These are phyloP conservation scores for Oasisia sp. DNA, from an alignment of 2,888 invertebrate genomes.

Conservation along the genomic window DNA sequence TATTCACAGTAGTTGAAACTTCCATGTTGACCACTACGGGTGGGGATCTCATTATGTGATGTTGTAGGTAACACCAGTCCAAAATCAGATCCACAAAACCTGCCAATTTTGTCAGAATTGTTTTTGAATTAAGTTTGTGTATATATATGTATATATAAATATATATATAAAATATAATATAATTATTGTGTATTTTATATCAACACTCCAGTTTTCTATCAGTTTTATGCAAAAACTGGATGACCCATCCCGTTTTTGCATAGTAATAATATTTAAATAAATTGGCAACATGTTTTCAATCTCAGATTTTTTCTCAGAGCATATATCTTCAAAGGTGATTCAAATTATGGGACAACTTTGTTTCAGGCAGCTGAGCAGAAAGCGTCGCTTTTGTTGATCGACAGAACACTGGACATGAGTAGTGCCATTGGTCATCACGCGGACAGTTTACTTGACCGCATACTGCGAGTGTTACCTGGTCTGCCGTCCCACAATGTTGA, in stretches of 20 bases:
- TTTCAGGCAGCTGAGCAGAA: slow-evolving; percentile 56
- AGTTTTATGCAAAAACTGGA: too few relatives aligned
- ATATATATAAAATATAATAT: neutral
- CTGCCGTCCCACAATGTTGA: slow-evolving; percentile 75
- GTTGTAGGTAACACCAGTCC: too few relatives aligned
- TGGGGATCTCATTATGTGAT: neutral
- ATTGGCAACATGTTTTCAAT: neutral
- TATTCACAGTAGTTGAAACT: too few relatives aligned
- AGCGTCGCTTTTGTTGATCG: slow-evolving; percentile 68
- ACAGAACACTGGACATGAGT: slow-evolving; percentile 76
- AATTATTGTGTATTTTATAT: too few relatives aligned
- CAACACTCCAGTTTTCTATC: too few relatives aligned
- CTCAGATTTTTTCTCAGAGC: neutral
- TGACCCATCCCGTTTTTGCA: too few relatives aligned
- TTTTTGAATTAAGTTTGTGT: neutral
- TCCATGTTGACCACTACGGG: too few relatives aligned
- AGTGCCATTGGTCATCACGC: slow-evolving; percentile 73
- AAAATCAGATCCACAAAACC: neutral
- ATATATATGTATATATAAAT: neutral
- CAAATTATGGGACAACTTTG: neutral
- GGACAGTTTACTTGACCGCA: slow-evolving; percentile 74
- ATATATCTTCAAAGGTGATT: too few relatives aligned
- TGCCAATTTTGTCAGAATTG: neutral
- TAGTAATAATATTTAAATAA: too few relatives aligned
- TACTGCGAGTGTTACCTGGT: slow-evolving; percentile 69